Evolutionary conservation across 2,888 invertebrate species (phyloP).

Genomic region (Cotesia congregata): DNA sequence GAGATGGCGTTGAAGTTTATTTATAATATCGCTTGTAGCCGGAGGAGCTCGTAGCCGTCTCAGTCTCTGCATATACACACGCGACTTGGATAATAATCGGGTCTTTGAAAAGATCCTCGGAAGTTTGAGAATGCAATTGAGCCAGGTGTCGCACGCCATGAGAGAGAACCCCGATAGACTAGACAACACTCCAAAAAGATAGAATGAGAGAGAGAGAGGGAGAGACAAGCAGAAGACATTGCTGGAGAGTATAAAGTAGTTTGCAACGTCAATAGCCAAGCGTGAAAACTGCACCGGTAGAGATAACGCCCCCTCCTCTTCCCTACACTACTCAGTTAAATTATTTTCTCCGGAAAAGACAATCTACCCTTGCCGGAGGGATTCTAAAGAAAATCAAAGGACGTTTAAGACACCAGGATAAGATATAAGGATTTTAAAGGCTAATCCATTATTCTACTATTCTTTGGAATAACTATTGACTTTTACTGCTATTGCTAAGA

Average conservation of each 20-base stretch:
- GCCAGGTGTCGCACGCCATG: constrained; percentile 22
- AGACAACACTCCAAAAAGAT: constrained; percentile 12
- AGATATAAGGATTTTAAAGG: constrained; percentile 13
- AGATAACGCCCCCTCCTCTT: constrained; percentile 14
- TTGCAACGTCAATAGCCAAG: constrained; percentile 20
- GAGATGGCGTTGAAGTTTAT: neutral
- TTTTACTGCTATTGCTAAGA: neutral
- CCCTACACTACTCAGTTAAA: constrained; percentile 12
- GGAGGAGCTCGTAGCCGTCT: neutral
- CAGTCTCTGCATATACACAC: neutral
- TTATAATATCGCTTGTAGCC: neutral
- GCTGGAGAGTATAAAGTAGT: constrained; percentile 25
- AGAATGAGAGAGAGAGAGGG: constrained; percentile 1
- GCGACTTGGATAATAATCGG: constrained; percentile 29
- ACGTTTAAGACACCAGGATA: neutral
- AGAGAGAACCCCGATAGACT: neutral
- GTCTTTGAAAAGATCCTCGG: constrained; percentile 32
- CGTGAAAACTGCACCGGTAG: constrained; percentile 27
- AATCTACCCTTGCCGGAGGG: constrained; percentile 27
- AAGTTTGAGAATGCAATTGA: constrained; percentile 37
- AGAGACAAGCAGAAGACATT: constrained; percentile 29
- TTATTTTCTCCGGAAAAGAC: constrained; percentile 33
- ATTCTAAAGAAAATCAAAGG: constrained; percentile 14
- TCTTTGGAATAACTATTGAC: neutral
- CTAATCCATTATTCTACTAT: constrained; percentile 9